Evolutionary conservation across 2,113 vertebrate species (phyloP).

Genomic region (Sapajus apella): DNA sequence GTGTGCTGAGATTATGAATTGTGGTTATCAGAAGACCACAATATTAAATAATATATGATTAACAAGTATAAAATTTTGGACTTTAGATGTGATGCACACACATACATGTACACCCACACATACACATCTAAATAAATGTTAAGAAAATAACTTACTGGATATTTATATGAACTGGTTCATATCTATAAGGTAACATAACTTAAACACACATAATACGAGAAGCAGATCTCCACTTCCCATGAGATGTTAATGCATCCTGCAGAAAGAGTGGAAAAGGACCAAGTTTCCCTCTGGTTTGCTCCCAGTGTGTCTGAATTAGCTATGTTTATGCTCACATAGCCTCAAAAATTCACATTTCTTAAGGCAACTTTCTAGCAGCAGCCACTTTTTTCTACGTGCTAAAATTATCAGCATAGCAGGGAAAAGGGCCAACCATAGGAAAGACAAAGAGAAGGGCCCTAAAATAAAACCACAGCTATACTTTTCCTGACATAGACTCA

Average conservation of each 20-base stretch:
- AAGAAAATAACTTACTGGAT: background rate
- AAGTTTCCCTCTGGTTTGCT: background rate
- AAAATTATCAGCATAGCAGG: background rate
- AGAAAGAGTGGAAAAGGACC: background rate
- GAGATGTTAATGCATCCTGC: background rate
- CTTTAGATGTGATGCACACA: background rate
- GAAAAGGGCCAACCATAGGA: background rate
- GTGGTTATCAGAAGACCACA: background rate
- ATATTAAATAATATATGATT: background rate
- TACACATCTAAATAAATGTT: background rate
- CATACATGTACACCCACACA: background rate
- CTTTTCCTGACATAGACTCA: background rate
- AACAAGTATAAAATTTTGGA: background rate
- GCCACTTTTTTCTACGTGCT: background rate
- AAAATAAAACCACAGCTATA: background rate
- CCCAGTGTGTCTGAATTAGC: background rate
- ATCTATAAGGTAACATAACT: background rate
- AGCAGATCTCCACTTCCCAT: background rate
- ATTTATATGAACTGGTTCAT: background rate
- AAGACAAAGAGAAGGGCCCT: background rate
- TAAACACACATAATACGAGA: background rate
- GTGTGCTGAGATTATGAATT: background rate
- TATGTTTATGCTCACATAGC: background rate
- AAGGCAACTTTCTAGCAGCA: background rate
- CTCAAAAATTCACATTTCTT: slow-evolving; percentile 9